Conservation (phyloP, 2,797 vertebrate species). For the Garrulus glandarius region DNA sequence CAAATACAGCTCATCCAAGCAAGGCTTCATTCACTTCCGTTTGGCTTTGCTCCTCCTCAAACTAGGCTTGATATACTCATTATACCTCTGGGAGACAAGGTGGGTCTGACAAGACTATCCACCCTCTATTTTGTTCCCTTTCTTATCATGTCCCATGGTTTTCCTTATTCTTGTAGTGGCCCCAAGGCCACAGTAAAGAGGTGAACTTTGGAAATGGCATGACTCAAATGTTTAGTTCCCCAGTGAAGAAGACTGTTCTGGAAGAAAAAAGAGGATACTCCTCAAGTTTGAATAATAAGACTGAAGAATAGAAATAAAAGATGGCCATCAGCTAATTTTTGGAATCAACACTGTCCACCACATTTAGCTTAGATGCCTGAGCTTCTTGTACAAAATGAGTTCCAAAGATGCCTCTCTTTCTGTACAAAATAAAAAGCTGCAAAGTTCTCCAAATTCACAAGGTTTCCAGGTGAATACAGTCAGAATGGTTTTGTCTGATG, state of each 20-base stretch:
- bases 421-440: not conserved
- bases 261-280: not conserved
- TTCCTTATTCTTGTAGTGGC: not conserved
- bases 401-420: not conserved
- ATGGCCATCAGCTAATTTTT: not conserved
- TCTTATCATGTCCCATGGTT: not conserved
- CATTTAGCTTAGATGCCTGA: not conserved
- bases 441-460: not conserved
- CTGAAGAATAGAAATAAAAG: not conserved
- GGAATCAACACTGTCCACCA: not conserved
- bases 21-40: not conserved
- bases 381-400: not conserved
- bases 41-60: not conserved
- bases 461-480: not conserved
- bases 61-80: not conserved
- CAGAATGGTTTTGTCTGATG: not conserved
- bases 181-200: not conserved
- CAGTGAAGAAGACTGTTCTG: not conserved
- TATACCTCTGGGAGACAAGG: not conserved
- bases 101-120: not conserved
- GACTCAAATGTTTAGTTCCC: not conserved
- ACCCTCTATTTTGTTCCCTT: accelerated
- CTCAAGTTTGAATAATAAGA: not conserved
- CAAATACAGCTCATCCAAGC: not conserved
- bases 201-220: not conserved